Evolutionary conservation across 2,113 vertebrate genomes (phyloP).

Genomic region (Rhadina sibilatrix): DNA sequence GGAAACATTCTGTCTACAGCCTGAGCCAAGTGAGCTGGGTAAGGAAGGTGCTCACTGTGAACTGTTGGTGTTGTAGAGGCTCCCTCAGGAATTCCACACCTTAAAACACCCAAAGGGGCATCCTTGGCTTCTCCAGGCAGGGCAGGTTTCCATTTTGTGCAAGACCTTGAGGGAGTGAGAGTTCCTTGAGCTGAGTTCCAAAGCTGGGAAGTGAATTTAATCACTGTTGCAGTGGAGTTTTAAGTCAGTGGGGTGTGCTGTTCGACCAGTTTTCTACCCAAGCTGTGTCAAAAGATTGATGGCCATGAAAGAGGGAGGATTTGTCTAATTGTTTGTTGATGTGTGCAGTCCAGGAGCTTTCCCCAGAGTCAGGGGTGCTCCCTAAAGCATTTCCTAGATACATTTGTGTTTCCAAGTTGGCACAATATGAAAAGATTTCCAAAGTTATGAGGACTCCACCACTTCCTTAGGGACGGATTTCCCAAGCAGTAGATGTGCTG

Average conservation of each 20-base stretch:
- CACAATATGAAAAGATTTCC: background rate
- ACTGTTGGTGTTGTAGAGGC: background rate
- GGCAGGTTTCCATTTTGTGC: background rate
- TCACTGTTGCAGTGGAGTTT: background rate
- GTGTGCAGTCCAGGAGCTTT: background rate
- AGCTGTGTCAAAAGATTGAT: background rate
- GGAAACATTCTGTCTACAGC: background rate
- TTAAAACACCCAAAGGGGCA: background rate
- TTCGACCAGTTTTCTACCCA: background rate
- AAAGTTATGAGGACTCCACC: background rate
- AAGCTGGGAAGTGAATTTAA: background rate
- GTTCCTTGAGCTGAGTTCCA: background rate
- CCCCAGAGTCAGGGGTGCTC: background rate
- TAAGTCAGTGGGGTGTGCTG: slow-evolving; percentile 31
- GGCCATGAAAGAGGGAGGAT: background rate
- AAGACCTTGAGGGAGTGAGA: background rate
- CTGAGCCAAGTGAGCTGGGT: background rate
- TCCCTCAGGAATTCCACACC: background rate
- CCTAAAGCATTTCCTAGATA: background rate
- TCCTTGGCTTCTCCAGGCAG: background rate
- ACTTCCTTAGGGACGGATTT: background rate
- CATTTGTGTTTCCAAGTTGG: background rate
- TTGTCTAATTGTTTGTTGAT: background rate
- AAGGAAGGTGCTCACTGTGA: background rate
- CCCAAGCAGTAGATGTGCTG: background rate